Evolutionary conservation across 1,140 invertebrate species (phyloP), one percentile per base, ranked within the genome.

Genomic region (Ceratitis capitata): DNA sequence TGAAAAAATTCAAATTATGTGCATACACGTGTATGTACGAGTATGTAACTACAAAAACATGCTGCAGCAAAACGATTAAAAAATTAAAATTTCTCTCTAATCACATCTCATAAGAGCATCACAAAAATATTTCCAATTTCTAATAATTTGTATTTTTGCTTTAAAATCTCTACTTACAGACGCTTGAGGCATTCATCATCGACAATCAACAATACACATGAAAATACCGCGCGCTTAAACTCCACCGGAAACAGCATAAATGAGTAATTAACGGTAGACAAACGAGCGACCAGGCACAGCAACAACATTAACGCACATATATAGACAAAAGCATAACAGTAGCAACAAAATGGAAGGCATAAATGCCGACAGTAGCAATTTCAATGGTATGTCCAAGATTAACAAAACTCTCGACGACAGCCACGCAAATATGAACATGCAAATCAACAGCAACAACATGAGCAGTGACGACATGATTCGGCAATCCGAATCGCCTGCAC

Each of bases 401-500:
- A 61, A n/a, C n/a, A n/a, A n/a, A n/a, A n/a, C 23, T 61, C 39
- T 26, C 69, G 16, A n/a, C 61, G 5, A 39, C 42, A 82, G 42
- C 23, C 56, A 58, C 45, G 35, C 45, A 84, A 42, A 9, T 2
- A 39, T 84, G 32, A 84, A 26, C 58, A 84, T 32, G 29, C 82
- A 19, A 19, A 61, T 64, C 61, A 42, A 82, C 74, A 42, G 42
- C 9, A 85, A 14, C 84, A 83, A 12, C n/a, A 82, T 47, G 39
- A 82, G 14, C 74, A 78, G n/a, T 14, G 69, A 61, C 49, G 82
- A 85, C 49, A 86, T 82, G 51, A 85, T 85, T 29, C 87, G 90
- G 2, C 90, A 91, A 74, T 91, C 90, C 45, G 90, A 89, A 23
- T 91, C 90, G 39, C 90, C 90, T 47, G 90, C 90, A 53, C 87